phyloP scores from a whole-genome alignment of 64 coral and sea anemone species.

The Pachyseris speciosa region DNA sequence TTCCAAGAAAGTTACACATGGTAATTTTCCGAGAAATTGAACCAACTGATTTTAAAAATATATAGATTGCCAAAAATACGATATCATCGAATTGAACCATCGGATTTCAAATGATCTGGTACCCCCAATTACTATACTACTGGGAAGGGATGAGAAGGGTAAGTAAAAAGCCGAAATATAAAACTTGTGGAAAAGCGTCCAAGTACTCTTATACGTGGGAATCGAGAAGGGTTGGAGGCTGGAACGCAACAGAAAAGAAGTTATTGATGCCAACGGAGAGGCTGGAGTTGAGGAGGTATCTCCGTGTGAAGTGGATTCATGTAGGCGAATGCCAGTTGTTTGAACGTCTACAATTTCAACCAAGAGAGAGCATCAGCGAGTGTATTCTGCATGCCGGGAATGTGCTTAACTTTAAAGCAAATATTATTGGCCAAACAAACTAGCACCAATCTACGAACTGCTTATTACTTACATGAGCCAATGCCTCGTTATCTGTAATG shows the following conservation, averaged over 20 bases:
- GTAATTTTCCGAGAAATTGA: too few species aligned
- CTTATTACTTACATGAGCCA: too few species aligned
- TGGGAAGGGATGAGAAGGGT: background rate
- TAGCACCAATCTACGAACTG: background rate
- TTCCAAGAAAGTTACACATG: too few species aligned
- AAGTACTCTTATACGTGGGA: slow-evolving; percentile 18
- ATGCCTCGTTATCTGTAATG: background rate
- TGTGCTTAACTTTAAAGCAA: slow-evolving; percentile 1
- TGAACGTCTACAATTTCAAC: too few species aligned
- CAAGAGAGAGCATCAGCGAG: slow-evolving; percentile 44
- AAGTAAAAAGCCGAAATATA: slow-evolving; percentile 19
- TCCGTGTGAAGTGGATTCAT: too few species aligned
- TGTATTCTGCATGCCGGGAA: background rate
- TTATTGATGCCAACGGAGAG: slow-evolving; percentile 26
- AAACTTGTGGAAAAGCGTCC: slow-evolving; percentile 29
- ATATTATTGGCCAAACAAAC: slow-evolving; percentile 3
- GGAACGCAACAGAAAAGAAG: slow-evolving; percentile 38
- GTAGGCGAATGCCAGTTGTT: too few species aligned
- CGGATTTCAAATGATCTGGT: too few species aligned
- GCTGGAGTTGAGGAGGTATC: slow-evolving; percentile 32
- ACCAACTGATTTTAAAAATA: too few species aligned
- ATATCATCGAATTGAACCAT: too few species aligned
- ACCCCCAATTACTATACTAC: too few species aligned
- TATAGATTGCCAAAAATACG: too few species aligned
- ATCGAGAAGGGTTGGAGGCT: slow-evolving; percentile 28